phyloP scores from a whole-genome alignment of 1,140 invertebrate species.

The Coboldia fuscipes region DNA sequence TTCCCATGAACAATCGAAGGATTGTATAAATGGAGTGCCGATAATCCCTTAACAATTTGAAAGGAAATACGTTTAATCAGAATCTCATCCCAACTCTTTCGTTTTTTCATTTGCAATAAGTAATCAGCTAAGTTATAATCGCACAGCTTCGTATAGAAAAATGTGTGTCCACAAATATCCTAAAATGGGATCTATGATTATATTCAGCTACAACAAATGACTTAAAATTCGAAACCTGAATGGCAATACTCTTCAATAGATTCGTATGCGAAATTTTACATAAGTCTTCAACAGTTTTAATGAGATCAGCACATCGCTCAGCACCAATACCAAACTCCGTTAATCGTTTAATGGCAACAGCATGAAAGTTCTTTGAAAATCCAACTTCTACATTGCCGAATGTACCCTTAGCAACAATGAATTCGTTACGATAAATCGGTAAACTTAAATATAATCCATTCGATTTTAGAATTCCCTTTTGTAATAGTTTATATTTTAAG shows the following conservation, averaged over 20 bases:
- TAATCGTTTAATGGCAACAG: slow-evolving; percentile 14
- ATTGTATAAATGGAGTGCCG: slow-evolving; percentile 13
- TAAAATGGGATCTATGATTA: too few relatives aligned
- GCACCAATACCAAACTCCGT: slow-evolving; percentile 5
- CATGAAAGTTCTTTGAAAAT: slow-evolving; percentile 7
- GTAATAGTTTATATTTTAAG: neutral
- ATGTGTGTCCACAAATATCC: too few relatives aligned
- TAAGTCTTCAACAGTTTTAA: slow-evolving; percentile 11
- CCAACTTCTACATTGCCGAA: slow-evolving; percentile 13
- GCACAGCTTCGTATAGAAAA: slow-evolving; percentile 13
- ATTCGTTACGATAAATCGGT: neutral
- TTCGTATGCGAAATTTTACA: slow-evolving; percentile 12
- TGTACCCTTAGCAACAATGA: slow-evolving; percentile 7
- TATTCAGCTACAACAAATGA: too few relatives aligned
- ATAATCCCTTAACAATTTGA: slow-evolving; percentile 15
- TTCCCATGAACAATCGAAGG: slow-evolving; percentile 21
- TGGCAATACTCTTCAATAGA: slow-evolving; percentile 1
- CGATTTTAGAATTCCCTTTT: neutral
- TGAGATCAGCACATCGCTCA: slow-evolving; percentile 8
- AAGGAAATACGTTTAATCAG: slow-evolving; percentile 7
- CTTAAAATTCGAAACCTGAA: neutral
- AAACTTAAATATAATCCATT: neutral
- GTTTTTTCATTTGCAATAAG: slow-evolving; percentile 10
- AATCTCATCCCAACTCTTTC: slow-evolving; percentile 1
- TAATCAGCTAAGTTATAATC: slow-evolving; percentile 19